Evolutionary conservation across 2,797 vertebrate species (phyloP), one percentile per base, ranked within the genome.

Genomic region (Chloroceryle amazona): DNA sequence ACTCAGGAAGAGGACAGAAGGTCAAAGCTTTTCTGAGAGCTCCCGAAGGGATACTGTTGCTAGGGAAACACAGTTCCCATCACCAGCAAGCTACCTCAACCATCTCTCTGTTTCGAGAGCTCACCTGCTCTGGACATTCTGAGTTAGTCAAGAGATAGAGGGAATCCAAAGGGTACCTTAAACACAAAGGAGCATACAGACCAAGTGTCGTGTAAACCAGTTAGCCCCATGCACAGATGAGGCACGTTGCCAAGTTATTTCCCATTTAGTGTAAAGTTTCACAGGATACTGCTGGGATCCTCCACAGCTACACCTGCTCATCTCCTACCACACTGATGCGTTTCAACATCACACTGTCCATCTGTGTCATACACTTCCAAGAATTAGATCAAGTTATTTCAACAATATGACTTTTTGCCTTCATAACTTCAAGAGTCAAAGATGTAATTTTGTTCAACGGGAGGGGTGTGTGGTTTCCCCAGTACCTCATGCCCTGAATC

Each of bases 21-120:
- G 81, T 75, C 88, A 58, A 61, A 78, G 57, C 37, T 72, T 23
- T 55, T 78, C 85, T 41, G 19, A 1, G 9, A 49, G 61, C 72
- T 83, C 86, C 85, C 31, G 3, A 3, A 29, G 61, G 72, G 91
- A 82, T 54, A 17, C 33, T 35, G 91, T 74, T 96, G 76, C 91
- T 51, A 81, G 57, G 90, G 73, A 81, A 90, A 95, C 72, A 7
- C 2, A 1, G 71, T 79, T 51, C 65, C 55, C 65, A 78, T 37
- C 13, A 1, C 78, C 37, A 15, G 58, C 72, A 65, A 93, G 67
- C 54, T 41, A 23, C 85, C 60, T 60, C 51, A 47, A 86, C 89
- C 76, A 16, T 33, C 55, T 81, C 22, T 41, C 55, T 3, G 4
- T 63, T 92, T 61, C 28, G 33, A 70, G 87, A 42, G 63, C 41